Conservation (phyloP, 1,140 invertebrate genomes). For the Sinella curviseta region DNA sequence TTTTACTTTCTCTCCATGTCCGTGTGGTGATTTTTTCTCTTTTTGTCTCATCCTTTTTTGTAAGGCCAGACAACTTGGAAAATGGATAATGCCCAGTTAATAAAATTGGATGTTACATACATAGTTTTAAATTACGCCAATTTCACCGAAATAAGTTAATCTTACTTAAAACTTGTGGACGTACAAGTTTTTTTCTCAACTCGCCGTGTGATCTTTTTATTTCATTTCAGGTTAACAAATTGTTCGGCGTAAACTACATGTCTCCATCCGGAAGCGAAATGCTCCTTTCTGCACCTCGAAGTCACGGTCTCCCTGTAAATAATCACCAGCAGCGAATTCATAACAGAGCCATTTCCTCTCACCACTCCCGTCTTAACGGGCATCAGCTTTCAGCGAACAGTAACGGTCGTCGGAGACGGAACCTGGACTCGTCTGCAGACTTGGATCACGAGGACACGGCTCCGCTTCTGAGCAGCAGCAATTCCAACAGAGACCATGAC, state of each 20-base stretch:
- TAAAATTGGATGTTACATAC: no score
- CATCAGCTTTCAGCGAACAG: not conserved
- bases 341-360: conserved; percentile 2
- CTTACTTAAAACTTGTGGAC: no score
- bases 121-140: no score
- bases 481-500: not conserved
- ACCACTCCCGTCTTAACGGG: not conserved
- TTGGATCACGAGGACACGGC: not conserved
- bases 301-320: not conserved
- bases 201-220: no score
- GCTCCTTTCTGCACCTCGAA: conserved; percentile 21
- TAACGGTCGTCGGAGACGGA: not conserved
- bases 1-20: no score
- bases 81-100: no score
- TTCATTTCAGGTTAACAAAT: conserved; percentile 27
- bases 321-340: conserved; percentile 13
- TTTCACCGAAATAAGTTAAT: no score
- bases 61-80: no score
- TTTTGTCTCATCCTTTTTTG: no score
- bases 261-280: conserved; percentile 22
- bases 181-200: no score
- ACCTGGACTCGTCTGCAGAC: not conserved
- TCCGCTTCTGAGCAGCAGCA: not conserved
- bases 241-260: conserved; percentile 35
- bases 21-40: no score